Evolutionary conservation across 2,888 invertebrate genomes (phyloP).

Genomic region (Minunthozetes semirufus): DNA sequence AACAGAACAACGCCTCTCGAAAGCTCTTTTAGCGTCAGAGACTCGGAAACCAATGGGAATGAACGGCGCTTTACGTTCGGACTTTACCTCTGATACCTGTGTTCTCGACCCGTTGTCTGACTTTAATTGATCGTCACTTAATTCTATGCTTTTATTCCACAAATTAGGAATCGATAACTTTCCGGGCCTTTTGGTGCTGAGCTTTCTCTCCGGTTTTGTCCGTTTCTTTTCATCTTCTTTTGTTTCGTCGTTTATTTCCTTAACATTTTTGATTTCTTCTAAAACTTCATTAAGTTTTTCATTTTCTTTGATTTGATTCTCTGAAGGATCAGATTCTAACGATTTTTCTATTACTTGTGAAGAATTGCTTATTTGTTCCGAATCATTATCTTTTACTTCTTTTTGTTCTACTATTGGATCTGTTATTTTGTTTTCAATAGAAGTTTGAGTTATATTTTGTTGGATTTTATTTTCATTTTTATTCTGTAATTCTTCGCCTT

Average conservation of each 20-base stretch:
- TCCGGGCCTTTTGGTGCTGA: constrained; percentile 28
- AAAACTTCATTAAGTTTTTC: neutral
- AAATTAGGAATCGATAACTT: constrained; percentile 34
- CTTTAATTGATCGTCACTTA: neutral
- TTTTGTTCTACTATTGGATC: neutral
- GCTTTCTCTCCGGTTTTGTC: neutral
- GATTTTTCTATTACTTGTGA: no score
- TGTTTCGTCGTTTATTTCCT: neutral
- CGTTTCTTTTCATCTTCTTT: neutral
- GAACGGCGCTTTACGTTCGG: constrained; percentile 12
- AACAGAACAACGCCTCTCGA: constrained; percentile 53
- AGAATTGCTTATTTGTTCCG: no score
- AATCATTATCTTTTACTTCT: no score
- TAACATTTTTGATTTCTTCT: neutral
- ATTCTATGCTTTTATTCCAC: constrained; percentile 27
- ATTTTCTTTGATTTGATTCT: no score
- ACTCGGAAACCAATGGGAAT: constrained; percentile 55
- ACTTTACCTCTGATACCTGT: neutral
- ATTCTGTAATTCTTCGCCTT: no score
- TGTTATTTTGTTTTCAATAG: neutral
- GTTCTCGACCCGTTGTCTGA: neutral
- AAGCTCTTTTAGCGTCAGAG: constrained; percentile 76
- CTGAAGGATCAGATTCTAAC: no score
- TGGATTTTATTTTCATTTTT: no score
- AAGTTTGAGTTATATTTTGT: no score